Percentiles rank a stretch among this genome's conserved stretches.
phyloP scores from a whole-genome alignment of 2,888 invertebrate genomes.

The Myathropa florea region DNA sequence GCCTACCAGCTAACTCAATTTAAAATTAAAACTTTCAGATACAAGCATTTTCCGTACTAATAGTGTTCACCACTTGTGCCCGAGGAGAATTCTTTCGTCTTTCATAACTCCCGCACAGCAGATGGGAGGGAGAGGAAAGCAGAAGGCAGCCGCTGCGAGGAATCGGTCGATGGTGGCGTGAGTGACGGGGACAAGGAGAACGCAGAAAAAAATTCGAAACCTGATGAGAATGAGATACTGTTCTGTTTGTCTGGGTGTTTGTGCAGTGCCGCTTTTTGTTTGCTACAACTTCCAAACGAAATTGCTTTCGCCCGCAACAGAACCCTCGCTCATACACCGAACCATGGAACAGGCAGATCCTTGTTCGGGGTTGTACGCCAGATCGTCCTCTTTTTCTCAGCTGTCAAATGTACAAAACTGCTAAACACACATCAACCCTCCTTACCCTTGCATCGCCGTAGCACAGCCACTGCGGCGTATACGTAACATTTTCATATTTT shows the following conservation, averaged over 20 bases:
- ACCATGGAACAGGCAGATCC: conserved; percentile 29
- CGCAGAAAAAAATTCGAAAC: conserved; percentile 40
- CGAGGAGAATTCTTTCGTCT: conserved; percentile 24
- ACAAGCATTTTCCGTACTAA: conserved; percentile 34
- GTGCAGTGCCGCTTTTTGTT: not conserved
- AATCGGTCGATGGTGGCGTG: not conserved
- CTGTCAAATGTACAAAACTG: conserved; percentile 56
- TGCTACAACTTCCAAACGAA: conserved; percentile 12
- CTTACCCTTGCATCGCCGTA: conserved; percentile 1
- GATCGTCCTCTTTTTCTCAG: conserved; percentile 42
- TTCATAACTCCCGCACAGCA: conserved; percentile 18
- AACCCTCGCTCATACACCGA: not conserved
- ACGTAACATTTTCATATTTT: conserved; percentile 45
- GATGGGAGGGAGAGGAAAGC: not conserved
- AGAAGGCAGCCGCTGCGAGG: not conserved
- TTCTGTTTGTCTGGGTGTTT: not conserved
- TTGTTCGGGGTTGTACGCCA: conserved; percentile 32
- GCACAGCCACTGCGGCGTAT: conserved; percentile 61
- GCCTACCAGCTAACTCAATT: conserved; percentile 52
- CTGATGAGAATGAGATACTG: conserved; percentile 63
- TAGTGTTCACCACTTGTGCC: conserved; percentile 60
- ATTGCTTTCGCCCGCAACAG: conserved; percentile 64
- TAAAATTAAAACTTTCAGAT: conserved; percentile 62
- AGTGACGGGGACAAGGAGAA: not conserved
- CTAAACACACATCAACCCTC: conserved; percentile 26